Evolutionary conservation across 2,113 vertebrate genomes (phyloP).

Genomic region (Fulica atra): DNA sequence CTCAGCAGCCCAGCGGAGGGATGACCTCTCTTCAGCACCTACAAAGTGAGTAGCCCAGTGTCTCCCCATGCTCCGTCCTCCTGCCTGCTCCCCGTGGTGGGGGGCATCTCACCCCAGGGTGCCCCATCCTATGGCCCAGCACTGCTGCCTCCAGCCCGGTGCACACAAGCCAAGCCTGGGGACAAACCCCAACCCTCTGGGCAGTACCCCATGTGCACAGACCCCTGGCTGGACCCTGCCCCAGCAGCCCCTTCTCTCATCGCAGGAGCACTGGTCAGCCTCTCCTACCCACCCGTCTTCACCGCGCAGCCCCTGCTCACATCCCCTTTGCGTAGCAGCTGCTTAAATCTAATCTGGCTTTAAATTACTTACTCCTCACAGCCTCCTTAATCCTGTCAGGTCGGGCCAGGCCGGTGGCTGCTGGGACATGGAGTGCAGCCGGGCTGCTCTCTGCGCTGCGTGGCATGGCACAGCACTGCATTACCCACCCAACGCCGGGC

Average conservation of each 20-base stretch:
- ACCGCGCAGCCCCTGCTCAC: background rate
- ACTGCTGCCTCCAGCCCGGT: background rate
- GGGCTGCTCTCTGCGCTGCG: rapidly evolving
- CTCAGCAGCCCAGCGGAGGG: slow-evolving; percentile 46
- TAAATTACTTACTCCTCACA: slow-evolving; percentile 35
- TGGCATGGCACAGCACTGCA: rapidly evolving
- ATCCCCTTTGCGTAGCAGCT: slow-evolving; percentile 4
- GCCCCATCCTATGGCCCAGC: rapidly evolving
- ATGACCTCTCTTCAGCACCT: slow-evolving; percentile 52
- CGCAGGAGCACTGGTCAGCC: background rate
- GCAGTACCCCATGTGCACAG: rapidly evolving
- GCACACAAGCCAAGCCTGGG: background rate
- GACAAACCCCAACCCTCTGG: background rate
- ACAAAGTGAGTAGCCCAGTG: background rate
- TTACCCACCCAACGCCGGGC: background rate
- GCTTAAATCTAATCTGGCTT: slow-evolving; percentile 80
- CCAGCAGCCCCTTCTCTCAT: background rate
- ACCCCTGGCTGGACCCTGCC: rapidly evolving
- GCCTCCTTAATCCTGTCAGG: slow-evolving; percentile 65
- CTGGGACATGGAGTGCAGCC: background rate
- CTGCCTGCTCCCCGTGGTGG: too few relatives aligned
- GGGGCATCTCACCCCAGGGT: background rate
- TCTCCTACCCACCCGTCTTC: background rate
- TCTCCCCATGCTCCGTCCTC: background rate
- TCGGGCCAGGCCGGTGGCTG: slow-evolving; percentile 29